These are phyloP conservation scores for Scytalopus superciliaris DNA, from an alignment of 2,113 vertebrate genomes.

Conservation along the genomic window DNA sequence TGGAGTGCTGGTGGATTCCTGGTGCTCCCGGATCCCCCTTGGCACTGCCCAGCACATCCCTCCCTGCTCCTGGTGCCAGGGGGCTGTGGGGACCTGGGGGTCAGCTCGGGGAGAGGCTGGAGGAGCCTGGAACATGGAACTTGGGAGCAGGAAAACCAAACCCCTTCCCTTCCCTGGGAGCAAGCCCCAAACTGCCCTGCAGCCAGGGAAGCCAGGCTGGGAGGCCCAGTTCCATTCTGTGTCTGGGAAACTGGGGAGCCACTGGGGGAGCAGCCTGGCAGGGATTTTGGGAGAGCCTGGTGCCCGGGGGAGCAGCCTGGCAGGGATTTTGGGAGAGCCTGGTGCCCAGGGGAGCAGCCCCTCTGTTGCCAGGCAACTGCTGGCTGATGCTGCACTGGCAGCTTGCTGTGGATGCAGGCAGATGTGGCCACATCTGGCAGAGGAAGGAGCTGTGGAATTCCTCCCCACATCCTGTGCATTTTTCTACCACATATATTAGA, in stretches of 20 bases:
- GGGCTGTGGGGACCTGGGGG: too few relatives aligned
- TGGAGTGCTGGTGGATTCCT: not conserved
- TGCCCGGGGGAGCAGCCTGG: not conserved
- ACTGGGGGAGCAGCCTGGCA: not conserved
- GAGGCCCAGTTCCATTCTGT: not conserved
- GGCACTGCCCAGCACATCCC: not conserved
- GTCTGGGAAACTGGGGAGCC: not conserved
- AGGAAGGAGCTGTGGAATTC: not conserved
- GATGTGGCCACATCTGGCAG: constrained; percentile 45
- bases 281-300: not conserved
- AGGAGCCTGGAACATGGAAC: not conserved
- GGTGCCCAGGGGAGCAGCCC: constrained; percentile 9
- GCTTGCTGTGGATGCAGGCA: constrained; percentile 23
- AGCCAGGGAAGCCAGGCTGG: not conserved
- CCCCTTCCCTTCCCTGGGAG: not conserved
- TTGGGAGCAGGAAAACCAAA: not conserved
- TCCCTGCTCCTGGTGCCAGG: too few relatives aligned
- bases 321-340: not conserved
- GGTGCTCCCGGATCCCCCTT: fast-evolving
- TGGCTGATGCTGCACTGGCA: constrained; percentile 9
- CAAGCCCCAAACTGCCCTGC: not conserved
- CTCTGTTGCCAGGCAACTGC: constrained; percentile 67
- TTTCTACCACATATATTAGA: fast-evolving
- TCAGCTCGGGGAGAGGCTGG: not conserved
- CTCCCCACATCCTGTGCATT: fast-evolving